phyloP scores from a whole-genome alignment of 1,140 invertebrate species.

The Hylyphantes graminicola region DNA sequence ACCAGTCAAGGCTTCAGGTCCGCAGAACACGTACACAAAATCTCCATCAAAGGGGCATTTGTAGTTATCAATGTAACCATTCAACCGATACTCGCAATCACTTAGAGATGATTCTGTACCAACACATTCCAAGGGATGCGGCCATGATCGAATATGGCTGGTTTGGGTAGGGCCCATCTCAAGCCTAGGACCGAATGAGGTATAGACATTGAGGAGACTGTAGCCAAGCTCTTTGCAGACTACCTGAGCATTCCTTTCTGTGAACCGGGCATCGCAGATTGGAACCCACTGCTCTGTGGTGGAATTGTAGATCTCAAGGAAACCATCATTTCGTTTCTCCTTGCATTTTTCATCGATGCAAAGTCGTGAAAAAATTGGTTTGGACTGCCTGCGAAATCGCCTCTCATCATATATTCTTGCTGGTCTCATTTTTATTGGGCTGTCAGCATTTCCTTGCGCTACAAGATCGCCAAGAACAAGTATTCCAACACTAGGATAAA shows the following conservation, averaged over 20 bases:
- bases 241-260: slow-evolving; percentile 92
- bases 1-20: slow-evolving; percentile 75
- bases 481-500: slow-evolving; percentile 96
- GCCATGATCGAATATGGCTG: slow-evolving; percentile 91
- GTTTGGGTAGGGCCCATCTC: slow-evolving; percentile 88
- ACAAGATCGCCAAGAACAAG: slow-evolving; percentile 92
- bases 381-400: slow-evolving; percentile 17
- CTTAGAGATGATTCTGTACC: slow-evolving; percentile 87
- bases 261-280: slow-evolving; percentile 94
- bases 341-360: slow-evolving; percentile 66
- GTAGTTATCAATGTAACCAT: slow-evolving; percentile 85
- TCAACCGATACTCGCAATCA: slow-evolving; percentile 88
- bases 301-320: slow-evolving; percentile 93
- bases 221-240: slow-evolving; percentile 94
- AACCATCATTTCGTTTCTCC: slow-evolving; percentile 72
- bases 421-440: slow-evolving; percentile 88
- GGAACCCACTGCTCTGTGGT: slow-evolving; percentile 97
- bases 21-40: slow-evolving; percentile 95
- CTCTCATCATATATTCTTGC: slow-evolving; percentile 62
- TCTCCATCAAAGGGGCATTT: slow-evolving; percentile 85
- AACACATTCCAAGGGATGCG: slow-evolving; percentile 84
- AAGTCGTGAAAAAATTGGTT: slow-evolving; percentile 59
- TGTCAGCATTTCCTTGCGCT: slow-evolving; percentile 81
- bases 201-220: slow-evolving; percentile 87
- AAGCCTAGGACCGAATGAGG: slow-evolving; percentile 81